These are phyloP conservation scores for Triplophysa dalaica DNA, from an alignment of 2,113 vertebrate genomes.

Conservation along the genomic window DNA sequence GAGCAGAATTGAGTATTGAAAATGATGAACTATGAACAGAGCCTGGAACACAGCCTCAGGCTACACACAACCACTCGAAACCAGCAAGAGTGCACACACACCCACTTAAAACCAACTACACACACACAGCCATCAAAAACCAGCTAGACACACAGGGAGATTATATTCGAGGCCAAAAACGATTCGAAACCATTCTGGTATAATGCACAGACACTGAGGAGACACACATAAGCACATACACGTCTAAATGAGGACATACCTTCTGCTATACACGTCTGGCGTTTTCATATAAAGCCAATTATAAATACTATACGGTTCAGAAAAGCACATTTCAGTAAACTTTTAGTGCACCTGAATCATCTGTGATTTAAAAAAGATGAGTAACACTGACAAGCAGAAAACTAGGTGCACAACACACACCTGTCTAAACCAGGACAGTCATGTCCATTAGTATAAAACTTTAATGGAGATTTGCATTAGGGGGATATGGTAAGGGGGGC, in stretches of 20 bases:
- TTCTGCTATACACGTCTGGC: too few species aligned
- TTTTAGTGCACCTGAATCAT: too few species aligned
- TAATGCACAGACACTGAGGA: too few species aligned
- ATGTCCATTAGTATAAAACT: conserved; percentile 73
- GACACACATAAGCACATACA: too few species aligned
- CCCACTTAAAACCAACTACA: conserved; percentile 36
- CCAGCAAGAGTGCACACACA: background rate
- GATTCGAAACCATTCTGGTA: too few species aligned
- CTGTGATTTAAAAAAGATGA: too few species aligned
- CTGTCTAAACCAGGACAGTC: conserved; percentile 56
- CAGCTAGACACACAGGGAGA: conserved; percentile 12
- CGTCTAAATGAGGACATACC: too few species aligned
- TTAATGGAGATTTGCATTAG: conserved; percentile 66
- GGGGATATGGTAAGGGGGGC: conserved; percentile 35
- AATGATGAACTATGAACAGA: conserved; percentile 37
- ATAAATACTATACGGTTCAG: too few species aligned
- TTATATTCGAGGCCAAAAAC: too few species aligned
- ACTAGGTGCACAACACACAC: conserved; percentile 14
- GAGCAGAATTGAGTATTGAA: conserved; percentile 18
- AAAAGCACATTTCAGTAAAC: too few species aligned
- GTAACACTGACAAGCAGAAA: background rate
- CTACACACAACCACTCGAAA: background rate
- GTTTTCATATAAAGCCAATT: too few species aligned
- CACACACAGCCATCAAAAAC: conserved; percentile 32
- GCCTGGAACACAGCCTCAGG: conserved; percentile 1